phyloP scores from a whole-genome alignment of 1,140 invertebrate genomes.

The Drosophila sproati region DNA sequence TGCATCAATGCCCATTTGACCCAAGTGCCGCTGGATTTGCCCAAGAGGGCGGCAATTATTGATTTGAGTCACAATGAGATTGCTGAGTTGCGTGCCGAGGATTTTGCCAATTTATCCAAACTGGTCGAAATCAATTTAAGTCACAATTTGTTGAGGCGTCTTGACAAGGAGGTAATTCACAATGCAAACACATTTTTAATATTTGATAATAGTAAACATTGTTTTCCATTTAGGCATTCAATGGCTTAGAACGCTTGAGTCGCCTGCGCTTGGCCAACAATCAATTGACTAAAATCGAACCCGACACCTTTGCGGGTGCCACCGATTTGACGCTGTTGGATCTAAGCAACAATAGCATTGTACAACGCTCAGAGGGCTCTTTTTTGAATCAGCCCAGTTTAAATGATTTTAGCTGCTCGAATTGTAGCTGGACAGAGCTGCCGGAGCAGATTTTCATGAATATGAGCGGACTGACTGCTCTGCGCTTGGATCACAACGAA shows the following conservation, averaged over 20 bases:
- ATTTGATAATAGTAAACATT: background rate
- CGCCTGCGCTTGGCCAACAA: slow-evolving; percentile 86
- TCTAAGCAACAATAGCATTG: slow-evolving; percentile 85
- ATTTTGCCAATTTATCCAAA: slow-evolving; percentile 73
- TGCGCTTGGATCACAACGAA: slow-evolving; percentile 85
- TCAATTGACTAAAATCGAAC: slow-evolving; percentile 85
- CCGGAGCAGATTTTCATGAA: slow-evolving; percentile 84
- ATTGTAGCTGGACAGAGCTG: slow-evolving; percentile 76
- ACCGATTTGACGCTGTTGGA: slow-evolving; percentile 85
- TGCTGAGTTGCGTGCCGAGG: slow-evolving; percentile 62
- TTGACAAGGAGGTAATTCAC: slow-evolving; percentile 69
- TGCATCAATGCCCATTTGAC: slow-evolving; percentile 68
- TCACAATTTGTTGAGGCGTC: slow-evolving; percentile 65
- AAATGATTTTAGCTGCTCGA: slow-evolving; percentile 67
- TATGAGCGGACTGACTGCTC: slow-evolving; percentile 80
- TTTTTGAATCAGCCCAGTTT: slow-evolving; percentile 77
- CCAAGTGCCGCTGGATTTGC: slow-evolving; percentile 75
- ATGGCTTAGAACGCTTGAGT: slow-evolving; percentile 55
- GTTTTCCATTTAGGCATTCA: slow-evolving; percentile 56
- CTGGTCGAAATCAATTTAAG: slow-evolving; percentile 76
- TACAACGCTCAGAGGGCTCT: slow-evolving; percentile 75
- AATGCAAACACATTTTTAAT: background rate
- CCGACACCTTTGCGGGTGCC: slow-evolving; percentile 85
- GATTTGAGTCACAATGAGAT: slow-evolving; percentile 81
- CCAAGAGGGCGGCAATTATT: slow-evolving; percentile 68